These are phyloP conservation scores for Tortrix viridana DNA, from an alignment of 2,888 invertebrate species.

Conservation along the genomic window DNA sequence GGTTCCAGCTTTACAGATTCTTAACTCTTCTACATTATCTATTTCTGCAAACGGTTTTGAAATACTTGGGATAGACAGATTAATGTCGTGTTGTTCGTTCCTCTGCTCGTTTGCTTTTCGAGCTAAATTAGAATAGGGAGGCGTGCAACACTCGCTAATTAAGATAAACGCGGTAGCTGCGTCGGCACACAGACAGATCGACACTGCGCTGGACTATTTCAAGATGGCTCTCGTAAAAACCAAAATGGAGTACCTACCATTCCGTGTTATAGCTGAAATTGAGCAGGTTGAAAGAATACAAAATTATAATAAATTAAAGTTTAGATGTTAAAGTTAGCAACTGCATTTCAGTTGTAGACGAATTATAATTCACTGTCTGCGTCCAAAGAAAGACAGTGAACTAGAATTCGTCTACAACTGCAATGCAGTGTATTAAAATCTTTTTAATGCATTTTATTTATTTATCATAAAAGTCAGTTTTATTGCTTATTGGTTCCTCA, in stretches of 20 bases:
- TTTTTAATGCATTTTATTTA: not conserved
- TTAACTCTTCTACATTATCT: too few species aligned
- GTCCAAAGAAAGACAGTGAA: too few species aligned
- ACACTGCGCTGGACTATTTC: constrained; percentile 33
- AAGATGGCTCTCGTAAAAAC: constrained; percentile 31
- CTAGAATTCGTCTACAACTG: too few species aligned
- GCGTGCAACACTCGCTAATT: constrained; percentile 35
- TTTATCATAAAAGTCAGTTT: not conserved
- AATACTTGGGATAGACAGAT: too few species aligned
- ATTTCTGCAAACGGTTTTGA: too few species aligned
- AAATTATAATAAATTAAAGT: constrained; percentile 13
- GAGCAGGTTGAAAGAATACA: constrained; percentile 16
- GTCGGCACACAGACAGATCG: constrained; percentile 30
- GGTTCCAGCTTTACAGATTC: too few species aligned
- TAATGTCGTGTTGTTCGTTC: constrained; percentile 3
- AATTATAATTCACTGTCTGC: too few species aligned
- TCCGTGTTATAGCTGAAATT: constrained; percentile 18
- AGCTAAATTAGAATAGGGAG: constrained; percentile 35
- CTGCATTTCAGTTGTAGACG: too few species aligned
- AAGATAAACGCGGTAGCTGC: constrained; percentile 31
- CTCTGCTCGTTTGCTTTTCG: constrained; percentile 5
- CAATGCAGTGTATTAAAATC: too few species aligned
- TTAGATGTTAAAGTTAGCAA: not conserved
- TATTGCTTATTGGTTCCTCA: not conserved
- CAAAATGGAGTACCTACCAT: constrained; percentile 22